Conservation (phyloP, 2,888 invertebrate species). For the Pristionchus japonicus region DNA sequence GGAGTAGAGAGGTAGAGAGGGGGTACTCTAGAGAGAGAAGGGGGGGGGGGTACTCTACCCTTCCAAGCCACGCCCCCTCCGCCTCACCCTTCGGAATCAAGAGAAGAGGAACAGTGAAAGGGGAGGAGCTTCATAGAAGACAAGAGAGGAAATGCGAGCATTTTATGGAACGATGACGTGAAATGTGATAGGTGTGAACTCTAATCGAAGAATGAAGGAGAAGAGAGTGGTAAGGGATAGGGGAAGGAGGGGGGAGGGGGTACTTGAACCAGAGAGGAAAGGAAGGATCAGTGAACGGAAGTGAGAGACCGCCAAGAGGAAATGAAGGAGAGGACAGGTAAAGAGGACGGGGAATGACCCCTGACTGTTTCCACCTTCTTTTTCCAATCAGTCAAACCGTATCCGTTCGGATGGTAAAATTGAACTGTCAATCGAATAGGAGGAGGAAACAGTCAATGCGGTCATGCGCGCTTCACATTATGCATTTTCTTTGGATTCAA, state of each 20-base stretch:
- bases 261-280: conserved; percentile 13
- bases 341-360: not conserved
- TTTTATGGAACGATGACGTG: conserved; percentile 7
- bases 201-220: not conserved
- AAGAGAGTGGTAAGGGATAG: not conserved
- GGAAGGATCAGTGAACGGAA: conserved; percentile 20
- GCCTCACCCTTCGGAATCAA: not conserved
- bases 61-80: not conserved
- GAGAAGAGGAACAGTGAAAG: not conserved
- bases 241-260: not conserved
- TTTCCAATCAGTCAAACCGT: not conserved
- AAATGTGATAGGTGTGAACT: not conserved
- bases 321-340: conserved; percentile 38
- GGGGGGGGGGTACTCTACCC: conserved; percentile 11
- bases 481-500: not conserved
- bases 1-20: not conserved
- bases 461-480: too few relatives aligned
- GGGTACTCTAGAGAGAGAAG: not conserved
- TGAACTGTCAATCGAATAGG: too few relatives aligned
- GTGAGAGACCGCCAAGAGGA: not conserved
- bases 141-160: not conserved
- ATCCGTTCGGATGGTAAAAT: not conserved
- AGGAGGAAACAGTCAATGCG: too few relatives aligned
- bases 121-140: not conserved
- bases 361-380: not conserved